A percentile compares a stretch with the other conserved stretches of the same genome.
Evolutionary conservation across 2,113 vertebrate genomes (phyloP).

Genomic region (Cervus canadensis): DNA sequence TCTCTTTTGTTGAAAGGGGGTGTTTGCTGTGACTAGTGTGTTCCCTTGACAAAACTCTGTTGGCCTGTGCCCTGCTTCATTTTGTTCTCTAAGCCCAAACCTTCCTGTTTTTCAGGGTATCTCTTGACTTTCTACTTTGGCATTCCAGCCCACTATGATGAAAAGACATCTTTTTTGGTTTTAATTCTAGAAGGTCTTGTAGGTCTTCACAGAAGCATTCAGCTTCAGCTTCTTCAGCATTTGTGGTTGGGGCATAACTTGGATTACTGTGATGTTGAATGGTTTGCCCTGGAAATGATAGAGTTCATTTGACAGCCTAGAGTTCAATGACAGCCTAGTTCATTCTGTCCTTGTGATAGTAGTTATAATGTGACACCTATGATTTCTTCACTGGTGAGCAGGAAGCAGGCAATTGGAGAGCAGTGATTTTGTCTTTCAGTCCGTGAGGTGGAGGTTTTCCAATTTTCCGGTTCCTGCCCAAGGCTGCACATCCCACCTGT

Average conservation of each 20-base stretch:
- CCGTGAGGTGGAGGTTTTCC: neutral
- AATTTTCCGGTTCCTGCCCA: neutral
- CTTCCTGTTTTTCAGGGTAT: fast-evolving
- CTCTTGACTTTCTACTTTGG: neutral
- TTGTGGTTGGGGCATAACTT: neutral
- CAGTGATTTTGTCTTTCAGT: neutral
- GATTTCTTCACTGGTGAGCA: neutral
- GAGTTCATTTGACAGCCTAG: too few relatives aligned
- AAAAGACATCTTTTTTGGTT: neutral
- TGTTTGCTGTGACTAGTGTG: neutral
- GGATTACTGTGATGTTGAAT: neutral
- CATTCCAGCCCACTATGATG: neutral
- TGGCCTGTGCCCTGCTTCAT: neutral
- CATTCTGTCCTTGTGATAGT: neutral
- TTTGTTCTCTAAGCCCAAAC: neutral
- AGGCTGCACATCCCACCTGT: neutral
- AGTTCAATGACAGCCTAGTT: neutral
- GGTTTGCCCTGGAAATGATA: neutral
- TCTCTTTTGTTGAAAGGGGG: neutral
- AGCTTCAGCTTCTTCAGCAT: neutral
- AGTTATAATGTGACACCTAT: neutral
- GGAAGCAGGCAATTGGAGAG: neutral
- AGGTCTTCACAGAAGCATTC: neutral
- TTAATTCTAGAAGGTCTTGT: neutral
- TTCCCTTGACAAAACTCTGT: neutral